These are phyloP conservation scores for Melipona bicolor DNA, from an alignment of 2,888 invertebrate species.

Conservation along the genomic window DNA sequence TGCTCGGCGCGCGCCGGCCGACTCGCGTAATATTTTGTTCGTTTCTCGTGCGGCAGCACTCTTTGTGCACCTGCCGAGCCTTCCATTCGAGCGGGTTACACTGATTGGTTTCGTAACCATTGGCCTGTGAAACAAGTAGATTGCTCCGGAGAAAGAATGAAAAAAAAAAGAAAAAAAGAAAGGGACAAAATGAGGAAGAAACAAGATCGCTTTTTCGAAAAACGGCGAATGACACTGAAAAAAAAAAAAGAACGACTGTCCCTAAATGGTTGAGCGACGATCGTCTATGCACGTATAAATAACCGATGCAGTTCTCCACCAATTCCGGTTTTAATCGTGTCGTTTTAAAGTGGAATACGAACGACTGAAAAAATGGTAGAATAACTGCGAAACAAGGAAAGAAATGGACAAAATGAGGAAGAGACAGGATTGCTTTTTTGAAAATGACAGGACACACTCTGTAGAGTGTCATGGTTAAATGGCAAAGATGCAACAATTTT, in stretches of 20 bases:
- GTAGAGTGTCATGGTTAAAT: background rate
- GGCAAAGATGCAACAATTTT: background rate
- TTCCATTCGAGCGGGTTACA: constrained; percentile 72
- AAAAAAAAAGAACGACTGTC: background rate
- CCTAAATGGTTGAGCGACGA: background rate
- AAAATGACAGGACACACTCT: constrained; percentile 29
- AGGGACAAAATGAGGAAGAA: constrained; percentile 17
- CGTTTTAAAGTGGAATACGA: no score
- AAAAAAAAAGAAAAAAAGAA: constrained; percentile 38
- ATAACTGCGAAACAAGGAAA: constrained; percentile 72
- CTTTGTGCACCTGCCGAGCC: constrained; percentile 70
- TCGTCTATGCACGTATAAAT: no score
- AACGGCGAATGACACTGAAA: constrained; percentile 27
- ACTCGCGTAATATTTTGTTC: constrained; percentile 57
- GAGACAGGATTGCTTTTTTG: constrained; percentile 50
- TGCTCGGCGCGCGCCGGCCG: constrained; percentile 11
- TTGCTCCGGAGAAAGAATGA: constrained; percentile 66
- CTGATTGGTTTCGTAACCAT: constrained; percentile 74
- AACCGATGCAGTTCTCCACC: no score
- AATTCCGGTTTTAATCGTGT: no score
- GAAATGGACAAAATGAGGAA: constrained; percentile 16
- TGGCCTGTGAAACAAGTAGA: constrained; percentile 74
- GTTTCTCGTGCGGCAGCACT: constrained; percentile 50
- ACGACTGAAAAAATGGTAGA: no score
- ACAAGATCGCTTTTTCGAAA: constrained; percentile 52